These are phyloP conservation scores for Cacoxenus indagator DNA, from an alignment of 2,888 invertebrate genomes.

Conservation along the genomic window DNA sequence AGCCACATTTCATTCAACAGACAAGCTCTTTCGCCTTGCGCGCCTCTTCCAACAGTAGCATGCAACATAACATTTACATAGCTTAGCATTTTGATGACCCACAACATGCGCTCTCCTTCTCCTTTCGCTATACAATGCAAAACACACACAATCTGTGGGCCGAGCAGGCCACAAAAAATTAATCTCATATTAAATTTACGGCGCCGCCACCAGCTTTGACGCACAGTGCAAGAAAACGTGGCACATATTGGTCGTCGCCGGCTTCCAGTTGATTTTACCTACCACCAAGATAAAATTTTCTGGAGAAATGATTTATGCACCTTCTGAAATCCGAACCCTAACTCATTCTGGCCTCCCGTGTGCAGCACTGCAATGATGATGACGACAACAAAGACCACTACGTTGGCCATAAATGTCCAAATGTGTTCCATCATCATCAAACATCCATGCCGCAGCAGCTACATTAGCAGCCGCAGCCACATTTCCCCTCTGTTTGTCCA, in stretches of 20 bases:
- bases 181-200: slow-evolving; percentile 64
- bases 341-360: slow-evolving; percentile 59
- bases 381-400: neutral
- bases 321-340: slow-evolving; percentile 48
- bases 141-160: neutral
- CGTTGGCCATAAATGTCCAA: slow-evolving; percentile 63
- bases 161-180: slow-evolving; percentile 53
- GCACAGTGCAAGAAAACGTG: slow-evolving; percentile 33
- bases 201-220: slow-evolving; percentile 55
- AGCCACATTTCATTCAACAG: neutral
- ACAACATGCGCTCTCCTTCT: neutral
- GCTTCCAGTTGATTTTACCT: neutral
- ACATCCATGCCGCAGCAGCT: slow-evolving; percentile 39
- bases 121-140: neutral
- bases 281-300: slow-evolving; percentile 12
- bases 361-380: slow-evolving; percentile 15
- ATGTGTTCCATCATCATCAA: slow-evolving; percentile 56
- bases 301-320: slow-evolving; percentile 55
- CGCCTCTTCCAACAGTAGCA: slow-evolving; percentile 10
- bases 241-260: neutral
- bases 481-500: neutral
- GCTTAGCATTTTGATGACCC: slow-evolving; percentile 57
- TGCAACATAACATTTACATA: slow-evolving; percentile 57
- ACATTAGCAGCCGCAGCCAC: slow-evolving; percentile 27
- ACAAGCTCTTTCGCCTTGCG: neutral